Conservation (phyloP, 1,140 invertebrate genomes). For the Parasteatoda tepidariorum region DNA sequence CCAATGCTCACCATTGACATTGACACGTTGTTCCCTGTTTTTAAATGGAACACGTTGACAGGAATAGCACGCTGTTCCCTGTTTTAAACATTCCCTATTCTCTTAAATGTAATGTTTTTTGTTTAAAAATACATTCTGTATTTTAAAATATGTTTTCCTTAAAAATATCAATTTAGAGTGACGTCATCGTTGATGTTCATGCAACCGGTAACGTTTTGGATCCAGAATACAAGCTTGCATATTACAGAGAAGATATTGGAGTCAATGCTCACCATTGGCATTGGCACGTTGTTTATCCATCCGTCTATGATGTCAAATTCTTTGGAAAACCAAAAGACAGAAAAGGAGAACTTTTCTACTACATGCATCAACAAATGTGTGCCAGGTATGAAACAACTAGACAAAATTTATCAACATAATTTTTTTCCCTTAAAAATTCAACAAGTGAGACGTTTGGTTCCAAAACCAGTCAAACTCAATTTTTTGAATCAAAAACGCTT, state of each 20-base stretch:
- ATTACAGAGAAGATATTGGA: slow-evolving; percentile 78
- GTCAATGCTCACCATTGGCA: slow-evolving; percentile 77
- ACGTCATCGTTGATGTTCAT: slow-evolving; percentile 32
- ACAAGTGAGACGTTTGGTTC: no score
- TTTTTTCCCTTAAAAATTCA: neutral
- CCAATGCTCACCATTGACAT: slow-evolving; percentile 77
- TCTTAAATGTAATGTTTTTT: no score
- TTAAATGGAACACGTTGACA: no score
- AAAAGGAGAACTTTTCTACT: slow-evolving; percentile 79
- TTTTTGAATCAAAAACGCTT: no score
- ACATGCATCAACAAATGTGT: slow-evolving; percentile 79
- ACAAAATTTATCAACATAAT: neutral
- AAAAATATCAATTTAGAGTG: neutral
- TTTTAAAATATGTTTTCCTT: neutral
- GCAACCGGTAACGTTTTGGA: slow-evolving; percentile 54
- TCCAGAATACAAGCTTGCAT: slow-evolving; percentile 72
- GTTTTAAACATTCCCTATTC: no score
- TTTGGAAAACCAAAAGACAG: slow-evolving; percentile 73
- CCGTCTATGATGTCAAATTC: slow-evolving; percentile 68
- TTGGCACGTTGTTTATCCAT: slow-evolving; percentile 70
- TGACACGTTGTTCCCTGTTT: slow-evolving; percentile 70
- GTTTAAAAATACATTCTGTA: neutral
- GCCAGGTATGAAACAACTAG: slow-evolving; percentile 68
- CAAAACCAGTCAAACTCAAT: no score
- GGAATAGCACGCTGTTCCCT: no score